Percentiles rank a stretch among this genome's conserved stretches.
Evolutionary conservation across 2,113 vertebrate species (phyloP).

Genomic region (Carassius gibelio): DNA sequence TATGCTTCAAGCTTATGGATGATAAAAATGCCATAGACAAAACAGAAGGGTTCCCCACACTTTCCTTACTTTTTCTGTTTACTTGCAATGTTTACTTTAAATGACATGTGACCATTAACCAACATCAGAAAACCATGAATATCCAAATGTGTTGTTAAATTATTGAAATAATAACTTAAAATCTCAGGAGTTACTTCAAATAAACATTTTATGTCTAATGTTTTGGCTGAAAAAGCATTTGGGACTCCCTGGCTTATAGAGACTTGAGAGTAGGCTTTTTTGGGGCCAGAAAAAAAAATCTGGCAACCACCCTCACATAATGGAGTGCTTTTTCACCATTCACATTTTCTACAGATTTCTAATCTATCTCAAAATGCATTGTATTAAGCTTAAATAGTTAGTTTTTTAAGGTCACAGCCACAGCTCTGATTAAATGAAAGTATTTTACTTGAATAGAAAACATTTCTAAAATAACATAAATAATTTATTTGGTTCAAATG

Average conservation of each 20-base stretch:
- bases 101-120: too few species aligned
- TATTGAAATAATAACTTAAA: background rate
- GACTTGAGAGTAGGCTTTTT: background rate
- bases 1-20: background rate
- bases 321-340: background rate
- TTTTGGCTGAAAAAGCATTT: background rate
- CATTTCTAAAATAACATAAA: background rate
- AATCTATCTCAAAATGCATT: background rate
- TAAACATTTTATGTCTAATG: background rate
- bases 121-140: too few species aligned
- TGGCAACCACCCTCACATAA: background rate
- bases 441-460: background rate
- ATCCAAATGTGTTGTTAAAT: too few species aligned
- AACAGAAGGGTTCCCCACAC: too few species aligned
- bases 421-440: background rate
- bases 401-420: background rate
- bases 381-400: background rate
- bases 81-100: too few species aligned
- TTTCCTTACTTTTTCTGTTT: too few species aligned
- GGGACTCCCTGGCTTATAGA: background rate
- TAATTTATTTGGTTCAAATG: background rate
- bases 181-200: background rate
- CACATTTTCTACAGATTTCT: background rate
- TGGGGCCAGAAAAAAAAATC: background rate
- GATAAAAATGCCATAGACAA: background rate